Evolutionary conservation across 2,113 vertebrate genomes (phyloP).

Genomic region (Xenopus laevis): DNA sequence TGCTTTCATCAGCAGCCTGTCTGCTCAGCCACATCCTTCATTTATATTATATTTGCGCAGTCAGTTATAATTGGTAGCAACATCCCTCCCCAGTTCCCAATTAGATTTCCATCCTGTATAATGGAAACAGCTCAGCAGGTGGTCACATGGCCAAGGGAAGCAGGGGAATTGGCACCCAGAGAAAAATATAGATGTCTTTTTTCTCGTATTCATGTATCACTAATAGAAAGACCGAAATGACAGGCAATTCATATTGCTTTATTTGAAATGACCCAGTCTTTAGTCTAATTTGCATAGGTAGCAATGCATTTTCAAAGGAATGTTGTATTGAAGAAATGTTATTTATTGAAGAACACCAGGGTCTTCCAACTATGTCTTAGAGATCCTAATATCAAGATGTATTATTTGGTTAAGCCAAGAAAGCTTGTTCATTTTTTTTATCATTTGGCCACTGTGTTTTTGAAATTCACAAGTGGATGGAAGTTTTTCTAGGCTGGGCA

Average conservation of each 20-base stretch:
- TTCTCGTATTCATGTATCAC: neutral
- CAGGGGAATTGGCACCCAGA: neutral
- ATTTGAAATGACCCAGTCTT: neutral
- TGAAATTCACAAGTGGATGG: too few relatives aligned
- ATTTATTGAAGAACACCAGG: too few relatives aligned
- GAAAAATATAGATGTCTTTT: neutral
- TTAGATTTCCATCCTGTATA: constrained; percentile 20
- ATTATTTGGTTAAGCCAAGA: too few relatives aligned
- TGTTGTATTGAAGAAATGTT: too few relatives aligned
- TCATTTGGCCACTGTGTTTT: too few relatives aligned
- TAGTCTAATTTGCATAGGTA: neutral
- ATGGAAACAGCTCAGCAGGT: constrained; percentile 6
- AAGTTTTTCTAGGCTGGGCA: too few relatives aligned
- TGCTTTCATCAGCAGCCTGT: constrained; percentile 24
- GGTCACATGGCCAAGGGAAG: constrained; percentile 6
- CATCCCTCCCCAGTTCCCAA: constrained; percentile 28
- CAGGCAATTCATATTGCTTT: neutral
- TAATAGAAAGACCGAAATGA: neutral
- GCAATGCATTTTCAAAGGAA: neutral
- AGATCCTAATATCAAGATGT: too few relatives aligned
- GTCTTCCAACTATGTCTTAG: too few relatives aligned
- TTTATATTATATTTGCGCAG: constrained; percentile 27
- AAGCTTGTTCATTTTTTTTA: too few relatives aligned
- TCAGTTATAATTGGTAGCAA: constrained; percentile 39
- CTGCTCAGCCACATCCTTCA: constrained; percentile 11